Percentiles rank a stretch among this genome's conserved stretches.
These are phyloP conservation scores for Gallinago solitaria DNA, from an alignment of 2,797 vertebrate genomes.

Conservation along the genomic window DNA sequence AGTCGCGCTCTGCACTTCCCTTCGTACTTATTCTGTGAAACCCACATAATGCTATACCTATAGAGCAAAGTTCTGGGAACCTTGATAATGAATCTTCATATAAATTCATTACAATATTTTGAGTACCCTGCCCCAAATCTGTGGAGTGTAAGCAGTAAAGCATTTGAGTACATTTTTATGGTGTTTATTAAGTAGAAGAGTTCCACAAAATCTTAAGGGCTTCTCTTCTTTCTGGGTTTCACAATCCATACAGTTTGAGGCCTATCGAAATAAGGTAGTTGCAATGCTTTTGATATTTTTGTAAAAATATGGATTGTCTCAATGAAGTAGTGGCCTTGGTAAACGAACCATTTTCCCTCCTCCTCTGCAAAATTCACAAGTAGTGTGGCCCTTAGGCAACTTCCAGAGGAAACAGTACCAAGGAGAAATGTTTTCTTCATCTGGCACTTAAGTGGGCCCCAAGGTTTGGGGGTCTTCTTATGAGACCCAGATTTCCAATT, in stretches of 20 bases:
- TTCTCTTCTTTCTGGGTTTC: background rate
- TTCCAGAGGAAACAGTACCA: background rate
- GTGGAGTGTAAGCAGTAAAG: background rate
- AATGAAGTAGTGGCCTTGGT: background rate
- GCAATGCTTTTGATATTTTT: background rate
- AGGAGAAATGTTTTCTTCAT: background rate
- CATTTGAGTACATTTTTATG: background rate
- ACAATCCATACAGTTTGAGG: background rate
- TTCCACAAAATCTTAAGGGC: background rate
- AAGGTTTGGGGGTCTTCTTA: background rate
- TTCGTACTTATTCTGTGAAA: background rate
- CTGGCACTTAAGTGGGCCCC: background rate
- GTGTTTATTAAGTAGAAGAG: background rate
- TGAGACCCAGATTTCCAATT: background rate
- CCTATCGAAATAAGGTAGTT: background rate
- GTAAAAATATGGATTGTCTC: background rate
- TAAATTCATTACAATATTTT: background rate
- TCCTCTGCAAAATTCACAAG: background rate
- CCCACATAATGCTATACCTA: background rate
- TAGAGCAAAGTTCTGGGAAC: background rate
- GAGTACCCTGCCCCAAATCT: background rate
- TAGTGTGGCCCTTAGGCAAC: fast-evolving
- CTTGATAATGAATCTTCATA: fast-evolving
- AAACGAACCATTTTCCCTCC: background rate
- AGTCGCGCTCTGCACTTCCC: background rate